Evolutionary conservation across 2,888 invertebrate genomes (phyloP).

Genomic region (Mechanitis messenoides): DNA sequence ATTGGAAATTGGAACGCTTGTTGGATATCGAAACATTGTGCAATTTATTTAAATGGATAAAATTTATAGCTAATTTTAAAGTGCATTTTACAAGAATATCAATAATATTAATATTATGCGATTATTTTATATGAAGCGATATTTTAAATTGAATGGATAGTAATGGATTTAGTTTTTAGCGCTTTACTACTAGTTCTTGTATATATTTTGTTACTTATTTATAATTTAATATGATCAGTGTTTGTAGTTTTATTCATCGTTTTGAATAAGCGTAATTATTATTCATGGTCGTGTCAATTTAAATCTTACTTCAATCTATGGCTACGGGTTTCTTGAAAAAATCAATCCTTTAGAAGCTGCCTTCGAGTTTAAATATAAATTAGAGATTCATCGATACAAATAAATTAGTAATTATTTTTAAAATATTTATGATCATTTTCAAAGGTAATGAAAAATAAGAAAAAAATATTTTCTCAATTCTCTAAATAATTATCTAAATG

Average conservation of each 20-base stretch:
- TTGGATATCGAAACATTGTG: constrained; percentile 17
- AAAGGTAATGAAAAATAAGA: too few relatives aligned
- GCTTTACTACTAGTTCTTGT: too few relatives aligned
- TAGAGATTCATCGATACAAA: not conserved
- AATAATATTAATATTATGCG: not conserved
- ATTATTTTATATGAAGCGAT: too few relatives aligned
- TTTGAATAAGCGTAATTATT: constrained; percentile 13
- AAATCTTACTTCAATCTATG: constrained; percentile 20
- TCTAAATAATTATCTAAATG: too few relatives aligned
- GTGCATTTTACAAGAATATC: constrained; percentile 8
- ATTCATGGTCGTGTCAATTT: constrained; percentile 22
- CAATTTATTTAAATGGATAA: constrained; percentile 18
- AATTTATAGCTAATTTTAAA: constrained; percentile 14
- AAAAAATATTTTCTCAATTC: too few relatives aligned
- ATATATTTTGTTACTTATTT: too few relatives aligned
- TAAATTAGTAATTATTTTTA: too few relatives aligned
- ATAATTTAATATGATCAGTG: not conserved
- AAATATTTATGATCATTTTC: too few relatives aligned
- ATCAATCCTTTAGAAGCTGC: constrained; percentile 19
- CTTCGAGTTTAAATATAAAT: constrained; percentile 25
- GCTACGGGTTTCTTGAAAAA: constrained; percentile 21
- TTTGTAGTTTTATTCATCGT: constrained; percentile 3
- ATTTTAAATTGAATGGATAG: too few relatives aligned
- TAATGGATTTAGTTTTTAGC: too few relatives aligned
- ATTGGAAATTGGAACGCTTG: constrained; percentile 21